Percentiles rank a stretch among this genome's conserved stretches.
These are phyloP conservation scores for Cynopterus brachyotis DNA, from an alignment of 2,113 vertebrate genomes.

Conservation along the genomic window DNA sequence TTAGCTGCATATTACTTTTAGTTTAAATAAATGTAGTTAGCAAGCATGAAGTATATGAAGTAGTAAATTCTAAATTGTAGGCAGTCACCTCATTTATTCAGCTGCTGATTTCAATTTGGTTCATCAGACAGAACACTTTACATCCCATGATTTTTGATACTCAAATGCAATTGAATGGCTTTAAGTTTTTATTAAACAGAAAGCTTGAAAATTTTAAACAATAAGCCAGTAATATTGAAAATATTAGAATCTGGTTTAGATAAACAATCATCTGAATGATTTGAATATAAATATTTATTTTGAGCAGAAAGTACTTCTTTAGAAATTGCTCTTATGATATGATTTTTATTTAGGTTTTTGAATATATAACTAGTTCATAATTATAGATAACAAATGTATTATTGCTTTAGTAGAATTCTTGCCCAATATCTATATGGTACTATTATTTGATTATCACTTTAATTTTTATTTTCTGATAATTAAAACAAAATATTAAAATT, in stretches of 20 bases:
- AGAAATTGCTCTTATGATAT: slow-evolving; percentile 65
- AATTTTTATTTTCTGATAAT: slow-evolving; percentile 36
- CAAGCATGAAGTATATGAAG: slow-evolving; percentile 46
- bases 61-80: slow-evolving; percentile 46
- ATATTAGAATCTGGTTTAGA: slow-evolving; percentile 58
- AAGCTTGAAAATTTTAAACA: slow-evolving; percentile 47
- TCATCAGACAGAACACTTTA: slow-evolving; percentile 42
- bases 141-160: slow-evolving; percentile 62
- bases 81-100: slow-evolving; percentile 51
- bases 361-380: slow-evolving; percentile 66
- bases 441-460: slow-evolving; percentile 54
- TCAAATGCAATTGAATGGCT: slow-evolving; percentile 44
- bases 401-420: slow-evolving; percentile 76
- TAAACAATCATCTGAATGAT: slow-evolving; percentile 58
- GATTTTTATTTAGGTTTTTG: slow-evolving; percentile 68
- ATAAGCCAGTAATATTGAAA: slow-evolving; percentile 64
- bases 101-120: slow-evolving; percentile 58
- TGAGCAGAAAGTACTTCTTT: slow-evolving; percentile 58
- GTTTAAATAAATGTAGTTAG: slow-evolving; percentile 38
- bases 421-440: slow-evolving; percentile 60
- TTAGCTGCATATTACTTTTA: slow-evolving; percentile 26
- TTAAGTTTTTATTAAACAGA: slow-evolving; percentile 69
- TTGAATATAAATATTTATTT: slow-evolving; percentile 57
- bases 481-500: slow-evolving; percentile 33
- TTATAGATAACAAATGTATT: slow-evolving; percentile 59